Conservation (phyloP, 2,888 invertebrate species). For the Agrotis segetum region DNA sequence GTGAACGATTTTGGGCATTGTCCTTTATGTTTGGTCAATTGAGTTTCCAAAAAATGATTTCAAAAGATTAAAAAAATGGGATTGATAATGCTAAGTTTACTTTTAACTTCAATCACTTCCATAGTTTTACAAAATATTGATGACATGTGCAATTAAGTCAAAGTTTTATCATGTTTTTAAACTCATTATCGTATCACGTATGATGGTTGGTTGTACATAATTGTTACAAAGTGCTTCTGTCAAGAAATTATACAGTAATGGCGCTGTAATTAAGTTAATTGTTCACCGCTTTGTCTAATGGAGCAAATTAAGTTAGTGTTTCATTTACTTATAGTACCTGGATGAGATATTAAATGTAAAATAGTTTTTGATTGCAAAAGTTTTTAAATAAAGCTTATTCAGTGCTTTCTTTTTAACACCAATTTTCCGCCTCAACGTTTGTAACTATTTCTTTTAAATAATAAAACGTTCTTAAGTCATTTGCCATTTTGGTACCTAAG, state of each 20-base stretch:
- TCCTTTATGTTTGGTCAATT: not conserved
- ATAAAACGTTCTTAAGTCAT: not conserved
- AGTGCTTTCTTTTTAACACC: not conserved
- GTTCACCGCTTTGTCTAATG: slow-evolving; percentile 67
- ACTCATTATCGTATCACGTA: slow-evolving; percentile 20
- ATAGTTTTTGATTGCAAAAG: slow-evolving; percentile 10
- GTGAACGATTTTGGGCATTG: not conserved
- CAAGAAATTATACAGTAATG: slow-evolving; percentile 70
- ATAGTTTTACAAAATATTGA: slow-evolving; percentile 14
- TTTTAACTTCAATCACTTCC: not conserved
- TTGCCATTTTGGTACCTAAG: slow-evolving; percentile 56
- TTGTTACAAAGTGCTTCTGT: slow-evolving; percentile 60
- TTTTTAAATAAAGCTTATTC: slow-evolving; percentile 8
- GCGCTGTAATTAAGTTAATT: slow-evolving; percentile 70
- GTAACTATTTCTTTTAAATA: not conserved
- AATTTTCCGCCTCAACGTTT: not conserved
- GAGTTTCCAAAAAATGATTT: not conserved
- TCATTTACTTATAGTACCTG: slow-evolving; percentile 38
- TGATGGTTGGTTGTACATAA: slow-evolving; percentile 17
- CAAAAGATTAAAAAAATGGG: not conserved
- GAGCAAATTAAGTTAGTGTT: slow-evolving; percentile 55
- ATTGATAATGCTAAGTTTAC: too few relatives aligned
- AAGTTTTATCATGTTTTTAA: slow-evolving; percentile 29
- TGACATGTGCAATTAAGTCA: slow-evolving; percentile 33
- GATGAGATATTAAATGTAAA: slow-evolving; percentile 1